Evolutionary conservation across 2,797 vertebrate genomes (phyloP).

Genomic region (Ara ararauna): DNA sequence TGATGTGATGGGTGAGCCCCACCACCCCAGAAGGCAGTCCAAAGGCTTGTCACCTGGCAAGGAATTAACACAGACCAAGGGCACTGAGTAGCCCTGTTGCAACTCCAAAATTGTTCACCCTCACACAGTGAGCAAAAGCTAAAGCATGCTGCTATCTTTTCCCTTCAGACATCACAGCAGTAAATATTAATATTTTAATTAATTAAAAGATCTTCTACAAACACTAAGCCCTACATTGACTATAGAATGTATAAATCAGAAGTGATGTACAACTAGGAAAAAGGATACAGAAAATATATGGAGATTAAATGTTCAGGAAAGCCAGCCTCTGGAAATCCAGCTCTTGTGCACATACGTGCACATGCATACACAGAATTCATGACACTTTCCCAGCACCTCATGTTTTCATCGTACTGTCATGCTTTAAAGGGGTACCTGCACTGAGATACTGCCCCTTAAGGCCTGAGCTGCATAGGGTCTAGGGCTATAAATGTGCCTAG

Average conservation of each 20-base stretch:
- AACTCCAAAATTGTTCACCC: fast-evolving
- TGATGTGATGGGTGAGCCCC: fast-evolving
- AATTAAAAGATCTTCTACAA: background rate
- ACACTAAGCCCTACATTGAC: background rate
- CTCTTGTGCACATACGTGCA: background rate
- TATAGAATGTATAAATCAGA: background rate
- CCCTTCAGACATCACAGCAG: background rate
- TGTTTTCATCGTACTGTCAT: background rate
- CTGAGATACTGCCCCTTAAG: background rate
- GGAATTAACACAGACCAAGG: background rate
- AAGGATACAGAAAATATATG: background rate
- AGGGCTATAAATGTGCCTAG: background rate
- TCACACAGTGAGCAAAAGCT: background rate
- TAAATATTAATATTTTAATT: background rate
- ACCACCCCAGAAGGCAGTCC: background rate
- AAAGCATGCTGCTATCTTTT: background rate
- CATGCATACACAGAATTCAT: background rate
- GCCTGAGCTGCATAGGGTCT: background rate
- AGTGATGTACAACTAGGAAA: background rate
- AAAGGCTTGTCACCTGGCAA: background rate
- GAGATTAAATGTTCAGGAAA: background rate
- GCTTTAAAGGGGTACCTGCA: background rate
- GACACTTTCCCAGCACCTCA: background rate
- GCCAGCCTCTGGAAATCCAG: background rate
- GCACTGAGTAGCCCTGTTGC: background rate